These are phyloP conservation scores for Prietella phreatophila DNA, from an alignment of 2,113 vertebrate species.

Conservation along the genomic window DNA sequence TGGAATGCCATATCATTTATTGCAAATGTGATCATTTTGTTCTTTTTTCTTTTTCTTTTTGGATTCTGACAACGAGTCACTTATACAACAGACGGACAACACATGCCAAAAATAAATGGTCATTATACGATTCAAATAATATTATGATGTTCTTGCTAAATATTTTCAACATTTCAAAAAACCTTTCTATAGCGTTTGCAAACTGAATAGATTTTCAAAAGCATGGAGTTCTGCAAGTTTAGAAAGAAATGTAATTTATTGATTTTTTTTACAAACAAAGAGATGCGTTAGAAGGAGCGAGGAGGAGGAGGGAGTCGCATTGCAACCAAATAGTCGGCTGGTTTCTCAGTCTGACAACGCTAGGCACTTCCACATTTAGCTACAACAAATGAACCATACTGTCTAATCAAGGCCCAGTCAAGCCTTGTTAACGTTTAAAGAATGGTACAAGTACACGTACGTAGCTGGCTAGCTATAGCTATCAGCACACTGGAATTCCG, in stretches of 20 bases:
- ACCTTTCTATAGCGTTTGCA: not conserved
- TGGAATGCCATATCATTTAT: not conserved
- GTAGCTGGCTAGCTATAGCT: not conserved
- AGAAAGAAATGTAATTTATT: not conserved
- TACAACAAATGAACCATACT: not conserved
- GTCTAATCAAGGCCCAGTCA: not conserved
- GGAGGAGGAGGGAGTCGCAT: not conserved
- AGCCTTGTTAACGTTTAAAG: not conserved
- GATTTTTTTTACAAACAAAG: not conserved
- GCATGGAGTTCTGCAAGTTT: not conserved
- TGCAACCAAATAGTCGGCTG: not conserved
- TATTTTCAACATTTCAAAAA: not conserved
- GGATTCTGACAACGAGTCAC: not conserved
- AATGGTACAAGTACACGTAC: not conserved
- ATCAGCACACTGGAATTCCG: not conserved
- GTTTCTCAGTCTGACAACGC: not conserved
- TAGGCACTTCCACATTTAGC: not conserved
- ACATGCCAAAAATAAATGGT: not conserved
- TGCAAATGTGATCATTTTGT: not conserved
- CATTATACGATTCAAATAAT: not conserved
- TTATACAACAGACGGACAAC: not conserved
- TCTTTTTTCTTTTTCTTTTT: not conserved
- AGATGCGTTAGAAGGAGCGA: not conserved
- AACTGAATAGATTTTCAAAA: not conserved
- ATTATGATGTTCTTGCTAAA: not conserved